Percentiles rank a stretch among this genome's conserved stretches.
Conservation (phyloP, 2,113 vertebrate species). For the Prunella himalayana region DNA sequence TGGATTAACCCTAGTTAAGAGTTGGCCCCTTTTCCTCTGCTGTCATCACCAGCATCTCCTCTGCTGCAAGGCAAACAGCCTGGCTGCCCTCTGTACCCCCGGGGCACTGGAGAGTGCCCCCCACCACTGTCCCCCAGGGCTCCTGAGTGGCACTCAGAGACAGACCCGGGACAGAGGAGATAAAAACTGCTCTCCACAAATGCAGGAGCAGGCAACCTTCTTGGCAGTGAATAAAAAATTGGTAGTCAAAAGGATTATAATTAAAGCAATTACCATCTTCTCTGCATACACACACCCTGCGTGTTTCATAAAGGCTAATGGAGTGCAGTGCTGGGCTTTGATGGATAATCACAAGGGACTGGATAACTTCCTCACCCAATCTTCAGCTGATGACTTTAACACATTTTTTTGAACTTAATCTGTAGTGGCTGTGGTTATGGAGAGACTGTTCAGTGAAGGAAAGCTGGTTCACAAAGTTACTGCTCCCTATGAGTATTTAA, state of each 20-base stretch:
- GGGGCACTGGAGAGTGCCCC: too few relatives aligned
- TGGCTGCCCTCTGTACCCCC: too few relatives aligned
- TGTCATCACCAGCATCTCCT: too few relatives aligned
- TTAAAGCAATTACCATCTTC: conserved; percentile 6
- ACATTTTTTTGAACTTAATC: background rate
- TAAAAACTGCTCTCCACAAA: background rate
- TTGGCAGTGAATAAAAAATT: background rate
- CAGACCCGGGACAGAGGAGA: too few relatives aligned
- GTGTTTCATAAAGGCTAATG: background rate
- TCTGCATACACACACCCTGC: background rate
- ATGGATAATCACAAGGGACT: background rate
- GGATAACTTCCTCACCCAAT: background rate
- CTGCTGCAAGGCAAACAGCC: too few relatives aligned
- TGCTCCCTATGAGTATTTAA: background rate
- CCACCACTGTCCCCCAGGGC: too few relatives aligned
- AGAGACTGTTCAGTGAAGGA: background rate
- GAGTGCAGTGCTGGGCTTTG: background rate
- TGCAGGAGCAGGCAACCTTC: background rate
- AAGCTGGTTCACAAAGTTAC: background rate
- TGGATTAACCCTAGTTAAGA: too few relatives aligned
- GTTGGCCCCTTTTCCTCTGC: too few relatives aligned
- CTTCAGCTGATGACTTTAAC: conserved; percentile 14
- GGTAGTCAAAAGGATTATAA: background rate
- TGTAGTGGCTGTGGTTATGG: background rate
- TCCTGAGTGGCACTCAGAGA: too few relatives aligned